These are phyloP conservation scores for Meloe dianella DNA, from an alignment of 2,888 invertebrate species.

Conservation along the genomic window DNA sequence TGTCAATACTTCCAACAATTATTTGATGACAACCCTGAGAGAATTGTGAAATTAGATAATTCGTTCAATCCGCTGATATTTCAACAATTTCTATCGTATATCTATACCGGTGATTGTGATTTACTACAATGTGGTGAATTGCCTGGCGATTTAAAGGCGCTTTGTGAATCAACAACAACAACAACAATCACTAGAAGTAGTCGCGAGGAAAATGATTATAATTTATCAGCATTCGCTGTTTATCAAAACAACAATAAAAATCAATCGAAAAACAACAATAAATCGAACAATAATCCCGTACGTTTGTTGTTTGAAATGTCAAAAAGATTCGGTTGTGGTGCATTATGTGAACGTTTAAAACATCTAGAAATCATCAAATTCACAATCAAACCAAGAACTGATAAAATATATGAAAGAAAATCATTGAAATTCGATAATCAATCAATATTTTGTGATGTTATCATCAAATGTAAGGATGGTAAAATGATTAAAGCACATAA, in stretches of 20 bases:
- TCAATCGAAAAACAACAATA: conserved; percentile 41
- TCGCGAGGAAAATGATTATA: conserved; percentile 21
- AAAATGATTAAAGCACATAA: conserved; percentile 71
- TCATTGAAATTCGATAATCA: conserved; percentile 38
- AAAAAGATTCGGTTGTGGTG: conserved; percentile 62
- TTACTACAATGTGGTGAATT: conserved; percentile 64
- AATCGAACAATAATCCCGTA: conserved; percentile 60
- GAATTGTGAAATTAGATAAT: conserved; percentile 62
- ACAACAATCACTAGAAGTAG: conserved; percentile 27
- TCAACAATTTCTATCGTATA: conserved; percentile 70
- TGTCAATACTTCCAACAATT: conserved; percentile 69
- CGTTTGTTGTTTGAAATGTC: conserved; percentile 65
- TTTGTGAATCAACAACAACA: conserved; percentile 38
- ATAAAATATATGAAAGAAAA: conserved; percentile 29
- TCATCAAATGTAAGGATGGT: conserved; percentile 53
- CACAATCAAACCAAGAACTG: conserved; percentile 35
- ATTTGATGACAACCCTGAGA: conserved; percentile 57
- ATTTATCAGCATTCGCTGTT: conserved; percentile 63
- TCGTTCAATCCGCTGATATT: conserved; percentile 69
- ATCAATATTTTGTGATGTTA: conserved; percentile 54
- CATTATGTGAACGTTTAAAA: conserved; percentile 62
- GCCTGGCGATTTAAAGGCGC: conserved; percentile 42
- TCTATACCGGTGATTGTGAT: conserved; percentile 74
- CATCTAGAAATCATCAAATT: conserved; percentile 53
- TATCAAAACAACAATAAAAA: conserved; percentile 50